Evolutionary conservation across 2,113 vertebrate genomes (phyloP).

Genomic region (Eublepharis macularius): DNA sequence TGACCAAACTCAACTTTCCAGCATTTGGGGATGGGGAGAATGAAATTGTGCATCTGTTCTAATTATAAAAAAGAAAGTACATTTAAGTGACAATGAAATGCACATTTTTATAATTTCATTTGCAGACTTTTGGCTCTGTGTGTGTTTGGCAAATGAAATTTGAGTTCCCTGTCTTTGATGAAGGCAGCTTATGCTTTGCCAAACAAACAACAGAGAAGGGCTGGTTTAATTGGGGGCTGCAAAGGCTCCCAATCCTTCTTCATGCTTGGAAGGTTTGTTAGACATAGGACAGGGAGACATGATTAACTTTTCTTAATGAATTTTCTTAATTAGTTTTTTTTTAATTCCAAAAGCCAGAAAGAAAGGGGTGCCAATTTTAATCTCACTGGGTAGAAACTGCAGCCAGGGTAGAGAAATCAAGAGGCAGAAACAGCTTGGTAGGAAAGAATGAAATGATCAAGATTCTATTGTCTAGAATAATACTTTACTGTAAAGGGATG

Average conservation of each 20-base stretch:
- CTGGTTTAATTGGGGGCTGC: slow-evolving; percentile 1
- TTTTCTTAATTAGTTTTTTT: slow-evolving; percentile 25
- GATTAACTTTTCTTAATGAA: slow-evolving; percentile 42
- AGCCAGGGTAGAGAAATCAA: neutral
- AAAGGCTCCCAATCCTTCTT: neutral
- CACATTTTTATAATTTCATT: neutral
- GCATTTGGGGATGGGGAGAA: no score
- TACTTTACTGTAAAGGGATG: neutral
- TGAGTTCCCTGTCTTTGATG: neutral
- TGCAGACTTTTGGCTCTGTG: neutral
- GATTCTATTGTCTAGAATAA: neutral
- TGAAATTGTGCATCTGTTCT: neutral
- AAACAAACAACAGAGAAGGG: neutral
- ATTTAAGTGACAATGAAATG: no score
- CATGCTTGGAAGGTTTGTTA: slow-evolving; percentile 15
- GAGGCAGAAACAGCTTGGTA: neutral
- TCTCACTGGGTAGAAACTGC: neutral
- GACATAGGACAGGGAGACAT: slow-evolving; percentile 5
- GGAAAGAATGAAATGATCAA: neutral
- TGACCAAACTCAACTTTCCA: neutral
- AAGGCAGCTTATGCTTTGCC: neutral
- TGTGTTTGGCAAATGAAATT: neutral
- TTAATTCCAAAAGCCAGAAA: slow-evolving; percentile 8
- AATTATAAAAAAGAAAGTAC: no score
- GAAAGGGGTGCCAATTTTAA: slow-evolving; percentile 8